Evolutionary conservation across 2,888 invertebrate genomes (phyloP), one percentile per base, ranked within the genome.

Genomic region (Eristalis intricaria): DNA sequence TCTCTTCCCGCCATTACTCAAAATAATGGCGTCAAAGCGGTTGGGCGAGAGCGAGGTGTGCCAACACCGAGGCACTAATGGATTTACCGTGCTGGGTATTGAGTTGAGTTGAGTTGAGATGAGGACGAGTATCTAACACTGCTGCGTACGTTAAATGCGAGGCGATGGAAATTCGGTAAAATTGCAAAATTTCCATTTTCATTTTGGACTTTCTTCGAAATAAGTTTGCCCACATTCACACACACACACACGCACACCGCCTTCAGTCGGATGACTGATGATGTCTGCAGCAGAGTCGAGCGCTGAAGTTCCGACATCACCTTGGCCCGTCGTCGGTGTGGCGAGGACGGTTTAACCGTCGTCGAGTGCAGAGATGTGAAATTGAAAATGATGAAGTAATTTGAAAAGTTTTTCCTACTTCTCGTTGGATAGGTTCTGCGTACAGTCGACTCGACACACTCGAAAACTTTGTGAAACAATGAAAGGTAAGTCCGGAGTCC

Each of bases 331-430:
- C 26, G 26, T n/a, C n/a, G 10, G 19, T 66, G 40, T 50, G 22
- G 11, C 26, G 71, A 56, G 40, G n/a, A 8, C 40, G n/a, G 61
- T n/a, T 4, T 7, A 7, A 7, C 5, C 32, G 23, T 65, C 64
- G 50, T 74, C 60, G 61, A 70, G 65, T 58, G 43, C 70, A 79
- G 74, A 79, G 61, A 79, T 79, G 78, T 64, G 83, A 83, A 83
- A 86, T 86, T 86, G 86, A 86, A 86, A 86, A 86, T 86, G 83
- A 86, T 83, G 78, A 79, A 83, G 86, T 83, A 83, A 86, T 86
- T 78, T 56, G 74, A 56, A 74, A 86, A 83, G 86, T 86, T 86
- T 69, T 63, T 38, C n/a, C 65, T 65, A 66, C 23, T 40, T 35
- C 23, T 60, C 19, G 50, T 2, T 10, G 50, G 50, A 50, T 50